Evolutionary conservation across 1,140 invertebrate species (phyloP).

Genomic region (Brachionus koreanus): DNA sequence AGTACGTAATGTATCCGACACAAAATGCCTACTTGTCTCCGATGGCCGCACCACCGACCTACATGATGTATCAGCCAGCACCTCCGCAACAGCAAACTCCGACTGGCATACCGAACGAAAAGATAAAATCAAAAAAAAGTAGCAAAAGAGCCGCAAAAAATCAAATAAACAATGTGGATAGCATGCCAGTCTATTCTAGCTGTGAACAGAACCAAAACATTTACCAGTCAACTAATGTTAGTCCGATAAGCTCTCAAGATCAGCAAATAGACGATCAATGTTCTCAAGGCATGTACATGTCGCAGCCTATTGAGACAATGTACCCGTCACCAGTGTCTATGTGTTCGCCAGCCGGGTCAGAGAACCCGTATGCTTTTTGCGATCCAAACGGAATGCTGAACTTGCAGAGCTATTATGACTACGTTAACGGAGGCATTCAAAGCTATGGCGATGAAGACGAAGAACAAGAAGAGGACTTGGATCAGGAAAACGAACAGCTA

Average conservation of each 20-base stretch:
- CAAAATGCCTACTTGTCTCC: conserved; percentile 25
- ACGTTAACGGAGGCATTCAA: neutral
- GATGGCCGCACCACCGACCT: neutral
- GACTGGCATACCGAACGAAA: neutral
- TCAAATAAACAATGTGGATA: neutral
- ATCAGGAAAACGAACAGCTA: conserved; percentile 34
- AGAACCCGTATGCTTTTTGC: conserved; percentile 14
- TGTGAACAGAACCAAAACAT: neutral
- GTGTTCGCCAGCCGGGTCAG: neutral
- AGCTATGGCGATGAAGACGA: conserved; percentile 23
- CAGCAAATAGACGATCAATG: neutral
- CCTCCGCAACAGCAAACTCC: conserved; percentile 30
- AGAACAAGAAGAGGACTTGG: conserved; percentile 8
- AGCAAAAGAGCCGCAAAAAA: neutral
- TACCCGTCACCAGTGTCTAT: conserved; percentile 3
- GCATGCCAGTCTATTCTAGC: neutral
- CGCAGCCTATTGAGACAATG: neutral
- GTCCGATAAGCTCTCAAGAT: neutral
- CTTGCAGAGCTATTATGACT: conserved; percentile 5
- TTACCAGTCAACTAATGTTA: neutral
- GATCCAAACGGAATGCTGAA: conserved; percentile 10
- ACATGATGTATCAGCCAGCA: conserved; percentile 31
- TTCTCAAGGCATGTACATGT: neutral
- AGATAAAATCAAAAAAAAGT: neutral
- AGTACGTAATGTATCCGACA: neutral